Evolutionary conservation across 2,113 vertebrate species (phyloP), one percentile per base, ranked within the genome.

Genomic region (Pipa parva): DNA sequence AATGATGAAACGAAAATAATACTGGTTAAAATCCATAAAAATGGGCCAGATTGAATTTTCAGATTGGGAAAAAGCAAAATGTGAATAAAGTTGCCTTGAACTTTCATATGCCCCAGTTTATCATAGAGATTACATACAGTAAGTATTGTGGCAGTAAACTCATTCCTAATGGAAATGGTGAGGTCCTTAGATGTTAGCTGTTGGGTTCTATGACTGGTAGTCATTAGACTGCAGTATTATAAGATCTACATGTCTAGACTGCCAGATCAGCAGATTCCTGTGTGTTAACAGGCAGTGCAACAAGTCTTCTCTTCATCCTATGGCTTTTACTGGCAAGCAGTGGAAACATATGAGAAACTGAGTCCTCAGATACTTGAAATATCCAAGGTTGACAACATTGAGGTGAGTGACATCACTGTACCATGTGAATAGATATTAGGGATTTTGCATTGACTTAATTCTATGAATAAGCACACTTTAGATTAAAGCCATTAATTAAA

Each of bases 281-380:
- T 13, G 0, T 80, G 80, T 73, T 49, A 6, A 12, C 80, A 91
- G 88, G 79, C 79, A 5, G 80, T 78, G 60, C 64, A 83, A 48
- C 78, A 78, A 63, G 73, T 27, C 11, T 90, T 89, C 74, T 74
- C 59, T 0, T 49, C 63, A 50, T 82, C 76, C 64, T 65, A 71
- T 69, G 85, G 84, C 33, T 87, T 90, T 80, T 84, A 80, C 73
- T 89, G 87, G 87, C 88, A 88, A 75, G 86, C 85, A 9, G 46
- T 80, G 50, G 84, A 89, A 76, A 84, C 80, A 4, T 73, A 70
- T 64, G 86, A 86, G 59, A 4, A 65, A 46, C 13, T 61, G 18
- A 54, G 67, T 76, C 69, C 71, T 88, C 82, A 75, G 3, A 13
- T 11, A 18, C 48, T 15, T 9, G 58, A 70, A 10, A 18, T 45